Conservation (phyloP, 2,113 vertebrate species). For the Rhabdomys dilectus region DNA sequence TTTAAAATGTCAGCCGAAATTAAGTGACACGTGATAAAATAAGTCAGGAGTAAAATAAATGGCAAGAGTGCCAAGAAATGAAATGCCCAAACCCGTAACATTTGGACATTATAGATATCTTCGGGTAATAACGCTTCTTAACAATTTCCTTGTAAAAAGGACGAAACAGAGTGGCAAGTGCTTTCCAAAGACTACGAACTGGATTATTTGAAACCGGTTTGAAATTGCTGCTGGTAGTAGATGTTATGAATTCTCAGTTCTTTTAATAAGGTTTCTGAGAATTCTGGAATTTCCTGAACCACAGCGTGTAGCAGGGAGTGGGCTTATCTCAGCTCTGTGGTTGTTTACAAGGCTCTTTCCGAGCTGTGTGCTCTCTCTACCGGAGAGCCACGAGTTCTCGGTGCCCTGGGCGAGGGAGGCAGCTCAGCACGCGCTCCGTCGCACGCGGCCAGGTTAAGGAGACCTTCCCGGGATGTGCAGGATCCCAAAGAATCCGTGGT, state of each 20-base stretch:
- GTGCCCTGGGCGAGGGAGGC: background rate
- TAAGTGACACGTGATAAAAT: background rate
- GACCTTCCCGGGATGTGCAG: background rate
- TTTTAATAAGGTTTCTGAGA: conserved; percentile 71
- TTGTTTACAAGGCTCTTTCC: conserved; percentile 30
- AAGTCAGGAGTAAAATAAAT: background rate
- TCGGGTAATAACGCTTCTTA: background rate
- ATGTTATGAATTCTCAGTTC: conserved; percentile 46
- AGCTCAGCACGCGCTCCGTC: background rate
- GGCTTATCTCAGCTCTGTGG: conserved; percentile 50
- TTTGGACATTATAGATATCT: background rate
- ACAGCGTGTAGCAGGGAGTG: background rate
- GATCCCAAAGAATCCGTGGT: background rate
- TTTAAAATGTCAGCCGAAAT: background rate
- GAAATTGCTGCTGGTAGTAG: conserved; percentile 3
- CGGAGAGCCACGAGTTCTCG: background rate
- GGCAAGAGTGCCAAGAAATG: background rate
- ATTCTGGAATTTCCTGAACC: conserved; percentile 75
- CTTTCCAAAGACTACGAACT: conserved; percentile 42
- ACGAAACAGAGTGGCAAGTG: background rate
- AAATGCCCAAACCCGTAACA: background rate
- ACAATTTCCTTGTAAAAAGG: conserved; percentile 3
- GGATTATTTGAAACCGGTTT: background rate
- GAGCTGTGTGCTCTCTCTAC: background rate
- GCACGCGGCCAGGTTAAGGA: background rate